Base-by-base conservation (phyloP, 2,888 invertebrate species). In the Sphinx pinastri region DNA sequence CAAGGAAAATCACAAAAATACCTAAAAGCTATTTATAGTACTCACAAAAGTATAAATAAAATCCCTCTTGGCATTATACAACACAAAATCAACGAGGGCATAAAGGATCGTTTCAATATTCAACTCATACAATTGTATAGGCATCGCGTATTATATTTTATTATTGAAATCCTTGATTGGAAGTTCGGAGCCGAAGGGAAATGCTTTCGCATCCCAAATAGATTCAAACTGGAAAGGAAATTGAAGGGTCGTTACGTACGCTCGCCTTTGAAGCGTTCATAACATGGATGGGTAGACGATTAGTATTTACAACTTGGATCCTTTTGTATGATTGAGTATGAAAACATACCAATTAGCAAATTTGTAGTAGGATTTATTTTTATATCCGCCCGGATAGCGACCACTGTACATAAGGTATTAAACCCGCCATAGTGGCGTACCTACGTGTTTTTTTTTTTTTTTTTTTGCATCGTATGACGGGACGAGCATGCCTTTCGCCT, bases 221-320 rank as follows among this genome's bases (percentile, higher is more conserved):
- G 89, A 88, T 88, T 87, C 84, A 80, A 80, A 81, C 84, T 91
- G 88, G 88, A 90, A 89, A 88, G 92, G 89, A 92, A 92, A 92
- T 92, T 88, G 91, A 90, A 89, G 88, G 88, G 88, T 90, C 90
- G 90, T 91, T 90, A 89, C 83, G 86, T 86, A 81, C 59, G 70
- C 51, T 59, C 84, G 84, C 84, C 76, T 87, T 84, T 86, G 85
- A 84, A 83, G 82, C 83, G 81, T 86, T 86, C 87, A 88, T 89
- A 90, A 90, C 85, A 81, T 84, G 85, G 86, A 85, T 88, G 83
- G 84, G 63, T 69, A 49, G 68, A 66, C 66, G 68, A 71, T 71
- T 71, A 71, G 55, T 71, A 68, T 71, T 71, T 57, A 68, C 57
- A 67, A 57, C 67, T 52, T 67, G 70, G 55, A 67, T 70, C 67